phyloP scores from a whole-genome alignment of 2,797 vertebrate species.

The Streptopelia turtur region DNA sequence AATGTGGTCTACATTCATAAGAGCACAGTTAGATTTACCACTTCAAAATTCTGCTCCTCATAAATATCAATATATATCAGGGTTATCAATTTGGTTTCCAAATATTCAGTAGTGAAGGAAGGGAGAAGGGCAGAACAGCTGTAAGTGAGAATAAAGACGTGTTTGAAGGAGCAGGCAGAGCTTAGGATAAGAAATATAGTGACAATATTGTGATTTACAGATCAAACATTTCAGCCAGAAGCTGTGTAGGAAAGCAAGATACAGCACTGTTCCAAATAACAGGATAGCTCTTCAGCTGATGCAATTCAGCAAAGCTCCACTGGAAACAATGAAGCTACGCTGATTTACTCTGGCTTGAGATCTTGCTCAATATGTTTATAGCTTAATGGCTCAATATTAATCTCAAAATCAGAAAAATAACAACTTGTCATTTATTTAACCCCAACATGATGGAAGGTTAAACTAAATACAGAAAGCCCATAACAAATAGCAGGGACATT shows the following conservation, averaged over 20 bases:
- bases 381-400: constrained; percentile 74
- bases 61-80: not conserved
- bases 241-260: constrained; percentile 20
- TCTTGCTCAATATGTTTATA: constrained; percentile 75
- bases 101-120: constrained; percentile 1
- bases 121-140: not conserved
- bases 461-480: constrained; percentile 74
- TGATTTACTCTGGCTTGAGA: constrained; percentile 63
- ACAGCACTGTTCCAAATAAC: constrained; percentile 17
- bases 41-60: not conserved
- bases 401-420: constrained; percentile 78
- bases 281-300: constrained; percentile 25
- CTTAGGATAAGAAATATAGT: constrained; percentile 26
- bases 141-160: constrained; percentile 24
- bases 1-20: not conserved
- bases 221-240: constrained; percentile 52
- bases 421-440: constrained; percentile 80
- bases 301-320: constrained; percentile 22
- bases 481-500: constrained; percentile 79
- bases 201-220: constrained; percentile 51
- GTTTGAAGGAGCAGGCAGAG: constrained; percentile 30
- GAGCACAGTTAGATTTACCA: not conserved
- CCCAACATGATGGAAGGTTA: constrained; percentile 75
- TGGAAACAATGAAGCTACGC: constrained; percentile 44
- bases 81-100: not conserved